A percentile compares a stretch with the other conserved stretches of the same genome.
phyloP scores from a whole-genome alignment of 53 echinoderm and acorn worm genomes.

The Paracentrotus lividus region DNA sequence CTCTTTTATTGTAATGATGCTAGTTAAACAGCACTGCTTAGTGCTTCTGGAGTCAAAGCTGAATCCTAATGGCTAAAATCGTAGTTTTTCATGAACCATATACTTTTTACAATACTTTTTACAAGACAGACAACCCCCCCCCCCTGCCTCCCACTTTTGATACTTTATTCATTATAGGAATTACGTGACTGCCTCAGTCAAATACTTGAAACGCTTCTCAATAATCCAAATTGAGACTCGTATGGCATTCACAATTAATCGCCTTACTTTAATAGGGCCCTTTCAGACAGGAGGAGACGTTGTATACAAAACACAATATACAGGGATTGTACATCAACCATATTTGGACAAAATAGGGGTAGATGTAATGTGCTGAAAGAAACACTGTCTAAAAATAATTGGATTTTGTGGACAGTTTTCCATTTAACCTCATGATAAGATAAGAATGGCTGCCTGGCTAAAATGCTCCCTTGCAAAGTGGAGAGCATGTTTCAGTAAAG shows the following conservation, averaged over 20 bases:
- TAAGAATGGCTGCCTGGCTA: too few species aligned
- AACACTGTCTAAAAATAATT: too few species aligned
- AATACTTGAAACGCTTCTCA: background rate
- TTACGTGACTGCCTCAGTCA: constrained; percentile 9
- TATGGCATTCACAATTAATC: constrained; percentile 8
- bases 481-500: too few species aligned
- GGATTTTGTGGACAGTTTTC: too few species aligned
- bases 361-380: too few species aligned
- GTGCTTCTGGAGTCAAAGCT: background rate
- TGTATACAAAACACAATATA: too few species aligned
- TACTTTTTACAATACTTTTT: background rate
- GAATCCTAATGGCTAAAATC: background rate
- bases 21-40: background rate
- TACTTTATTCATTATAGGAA: background rate
- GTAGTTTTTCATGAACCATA: background rate
- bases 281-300: too few species aligned
- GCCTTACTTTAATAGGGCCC: background rate
- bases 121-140: background rate
- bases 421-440: too few species aligned
- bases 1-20: background rate
- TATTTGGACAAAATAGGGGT: too few species aligned
- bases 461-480: too few species aligned
- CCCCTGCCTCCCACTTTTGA: background rate
- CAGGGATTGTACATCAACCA: too few species aligned
- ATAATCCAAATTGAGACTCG: constrained; percentile 15